Conservation (phyloP, 2,888 invertebrate species). For the Cataglyphis cursor region DNA sequence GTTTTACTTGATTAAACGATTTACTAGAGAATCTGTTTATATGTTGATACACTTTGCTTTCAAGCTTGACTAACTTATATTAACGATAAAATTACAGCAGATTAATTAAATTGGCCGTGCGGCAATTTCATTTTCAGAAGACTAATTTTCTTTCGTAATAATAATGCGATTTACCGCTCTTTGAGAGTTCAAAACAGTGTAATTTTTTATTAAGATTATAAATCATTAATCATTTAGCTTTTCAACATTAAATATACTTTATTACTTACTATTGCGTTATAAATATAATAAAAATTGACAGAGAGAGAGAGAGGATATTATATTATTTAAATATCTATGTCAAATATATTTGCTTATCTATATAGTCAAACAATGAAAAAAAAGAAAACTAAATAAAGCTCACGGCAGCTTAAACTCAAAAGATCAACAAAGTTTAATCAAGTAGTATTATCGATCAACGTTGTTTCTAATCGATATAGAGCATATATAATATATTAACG, state of each 20-base stretch:
- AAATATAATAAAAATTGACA: neutral
- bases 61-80: constrained; percentile 31
- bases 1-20: constrained; percentile 42
- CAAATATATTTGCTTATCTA: neutral
- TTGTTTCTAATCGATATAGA: neutral
- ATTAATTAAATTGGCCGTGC: constrained; percentile 41
- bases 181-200: neutral
- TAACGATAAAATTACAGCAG: constrained; percentile 39
- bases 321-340: neutral
- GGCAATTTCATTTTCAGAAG: neutral
- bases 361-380: neutral
- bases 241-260: constrained; percentile 3
- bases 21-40: constrained; percentile 22
- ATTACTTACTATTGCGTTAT: neutral
- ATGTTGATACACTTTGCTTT: constrained; percentile 11
- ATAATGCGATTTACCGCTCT: constrained; percentile 15
- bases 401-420: neutral
- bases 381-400: neutral
- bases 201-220: constrained; percentile 12
- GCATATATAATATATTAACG: constrained; percentile 1
- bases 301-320: neutral
- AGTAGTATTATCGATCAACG: constrained; percentile 13
- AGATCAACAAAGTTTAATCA: neutral
- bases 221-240: neutral
- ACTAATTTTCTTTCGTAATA: neutral